phyloP scores from a whole-genome alignment of 1,140 invertebrate genomes.

The Nymphalis io region DNA sequence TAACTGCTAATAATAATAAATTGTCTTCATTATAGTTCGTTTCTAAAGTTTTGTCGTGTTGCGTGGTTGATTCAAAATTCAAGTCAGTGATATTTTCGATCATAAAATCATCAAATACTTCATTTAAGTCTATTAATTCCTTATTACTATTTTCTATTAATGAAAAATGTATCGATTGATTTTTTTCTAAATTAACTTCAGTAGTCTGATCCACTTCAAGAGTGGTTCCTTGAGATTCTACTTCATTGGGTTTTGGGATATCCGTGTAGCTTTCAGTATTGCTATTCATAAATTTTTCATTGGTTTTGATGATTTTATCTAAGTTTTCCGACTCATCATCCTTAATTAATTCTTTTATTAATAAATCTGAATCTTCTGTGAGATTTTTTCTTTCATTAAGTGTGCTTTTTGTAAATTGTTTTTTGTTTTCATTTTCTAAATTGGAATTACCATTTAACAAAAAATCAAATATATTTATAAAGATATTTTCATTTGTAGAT shows the following conservation, averaged over 20 bases:
- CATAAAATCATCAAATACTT: background rate
- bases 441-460: background rate
- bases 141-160: background rate
- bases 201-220: background rate
- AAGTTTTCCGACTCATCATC: background rate
- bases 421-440: background rate
- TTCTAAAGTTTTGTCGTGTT: background rate
- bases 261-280: background rate
- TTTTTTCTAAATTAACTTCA: conserved; percentile 4
- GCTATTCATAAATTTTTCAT: background rate
- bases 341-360: background rate
- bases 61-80: background rate
- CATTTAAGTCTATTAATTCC: background rate
- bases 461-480: conserved; percentile 1
- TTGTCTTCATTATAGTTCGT: background rate
- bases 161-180: background rate
- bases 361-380: background rate
- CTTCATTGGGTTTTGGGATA: background rate
- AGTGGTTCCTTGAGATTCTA: background rate
- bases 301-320: background rate
- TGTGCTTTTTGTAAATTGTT: background rate
- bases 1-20: conserved; percentile 1
- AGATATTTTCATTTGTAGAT: background rate
- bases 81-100: background rate
- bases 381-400: background rate